phyloP scores from a whole-genome alignment of 2,888 invertebrate species.

The Aphodius sticticus region DNA sequence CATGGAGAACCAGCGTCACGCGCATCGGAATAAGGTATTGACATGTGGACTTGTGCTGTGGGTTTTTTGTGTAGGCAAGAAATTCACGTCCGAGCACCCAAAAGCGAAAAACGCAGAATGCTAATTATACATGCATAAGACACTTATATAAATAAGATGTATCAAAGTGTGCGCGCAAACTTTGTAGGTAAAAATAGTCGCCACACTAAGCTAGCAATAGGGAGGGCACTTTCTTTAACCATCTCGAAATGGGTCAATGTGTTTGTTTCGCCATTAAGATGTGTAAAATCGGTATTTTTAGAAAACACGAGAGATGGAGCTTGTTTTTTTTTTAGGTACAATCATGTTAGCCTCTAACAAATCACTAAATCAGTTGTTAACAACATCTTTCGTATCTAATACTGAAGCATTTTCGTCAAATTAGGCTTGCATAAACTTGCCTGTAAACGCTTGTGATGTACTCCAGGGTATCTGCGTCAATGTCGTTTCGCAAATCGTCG shows the following conservation, averaged over 20 bases:
- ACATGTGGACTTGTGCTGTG: neutral
- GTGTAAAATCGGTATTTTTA: neutral
- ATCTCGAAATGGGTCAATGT: neutral
- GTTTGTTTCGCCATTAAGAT: constrained; percentile 7
- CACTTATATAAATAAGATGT: constrained; percentile 4
- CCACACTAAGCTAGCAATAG: neutral
- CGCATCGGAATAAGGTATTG: neutral
- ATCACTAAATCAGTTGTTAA: neutral
- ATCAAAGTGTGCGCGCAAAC: neutral
- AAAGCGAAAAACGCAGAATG: neutral
- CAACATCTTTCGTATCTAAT: constrained; percentile 12
- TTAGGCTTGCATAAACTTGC: constrained; percentile 55
- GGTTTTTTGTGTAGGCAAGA: neutral
- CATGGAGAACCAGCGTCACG: neutral
- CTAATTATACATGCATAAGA: neutral
- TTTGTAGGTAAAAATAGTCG: neutral
- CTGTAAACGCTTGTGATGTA: constrained; percentile 72
- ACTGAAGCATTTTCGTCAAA: neutral
- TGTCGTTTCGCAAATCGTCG: constrained; percentile 68
- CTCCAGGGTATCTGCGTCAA: constrained; percentile 71
- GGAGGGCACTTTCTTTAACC: neutral
- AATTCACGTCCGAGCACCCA: neutral
- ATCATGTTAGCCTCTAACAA: neutral
- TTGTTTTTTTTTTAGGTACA: neutral
- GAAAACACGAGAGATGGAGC: neutral